These are phyloP conservation scores for Agrochola lota DNA, from an alignment of 2,888 invertebrate species.

Conservation along the genomic window DNA sequence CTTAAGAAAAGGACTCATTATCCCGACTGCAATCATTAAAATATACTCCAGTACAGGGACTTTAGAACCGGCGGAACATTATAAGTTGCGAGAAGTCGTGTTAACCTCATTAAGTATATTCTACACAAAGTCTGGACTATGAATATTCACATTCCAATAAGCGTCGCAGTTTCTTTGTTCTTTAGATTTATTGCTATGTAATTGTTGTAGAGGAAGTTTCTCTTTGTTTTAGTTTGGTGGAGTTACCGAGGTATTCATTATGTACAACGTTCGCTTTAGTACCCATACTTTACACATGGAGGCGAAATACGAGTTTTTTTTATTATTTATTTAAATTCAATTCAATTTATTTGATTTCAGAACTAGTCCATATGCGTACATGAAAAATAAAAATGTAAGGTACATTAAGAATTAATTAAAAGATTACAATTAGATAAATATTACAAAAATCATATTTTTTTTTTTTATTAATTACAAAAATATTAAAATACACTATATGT, in stretches of 20 bases:
- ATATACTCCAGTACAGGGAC: conserved; percentile 47
- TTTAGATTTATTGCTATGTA: conserved; percentile 45
- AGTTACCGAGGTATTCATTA: conserved; percentile 22
- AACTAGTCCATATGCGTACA: too few species aligned
- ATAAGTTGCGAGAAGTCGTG: conserved; percentile 56
- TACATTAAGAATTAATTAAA: too few species aligned
- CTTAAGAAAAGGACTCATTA: conserved; percentile 51
- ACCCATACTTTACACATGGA: background rate
- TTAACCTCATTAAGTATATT: conserved; percentile 68
- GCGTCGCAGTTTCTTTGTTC: conserved; percentile 50
- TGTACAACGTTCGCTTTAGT: conserved; percentile 1
- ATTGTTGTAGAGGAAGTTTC: conserved; percentile 48
- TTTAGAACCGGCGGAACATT: conserved; percentile 20
- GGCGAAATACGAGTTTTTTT: background rate
- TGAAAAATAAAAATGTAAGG: too few species aligned
- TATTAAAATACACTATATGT: too few species aligned
- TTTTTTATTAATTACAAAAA: too few species aligned
- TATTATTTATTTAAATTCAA: too few species aligned
- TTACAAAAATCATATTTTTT: too few species aligned
- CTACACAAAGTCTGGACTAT: conserved; percentile 65
- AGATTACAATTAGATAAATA: too few species aligned
- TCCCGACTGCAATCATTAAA: conserved; percentile 52
- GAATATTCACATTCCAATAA: conserved; percentile 68
- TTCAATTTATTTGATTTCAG: too few species aligned
- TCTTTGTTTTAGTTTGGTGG: conserved; percentile 41